Percentiles rank a stretch among this genome's conserved stretches.
These are phyloP conservation scores for Mythimna impura DNA, from an alignment of 2,888 invertebrate genomes.

Conservation along the genomic window DNA sequence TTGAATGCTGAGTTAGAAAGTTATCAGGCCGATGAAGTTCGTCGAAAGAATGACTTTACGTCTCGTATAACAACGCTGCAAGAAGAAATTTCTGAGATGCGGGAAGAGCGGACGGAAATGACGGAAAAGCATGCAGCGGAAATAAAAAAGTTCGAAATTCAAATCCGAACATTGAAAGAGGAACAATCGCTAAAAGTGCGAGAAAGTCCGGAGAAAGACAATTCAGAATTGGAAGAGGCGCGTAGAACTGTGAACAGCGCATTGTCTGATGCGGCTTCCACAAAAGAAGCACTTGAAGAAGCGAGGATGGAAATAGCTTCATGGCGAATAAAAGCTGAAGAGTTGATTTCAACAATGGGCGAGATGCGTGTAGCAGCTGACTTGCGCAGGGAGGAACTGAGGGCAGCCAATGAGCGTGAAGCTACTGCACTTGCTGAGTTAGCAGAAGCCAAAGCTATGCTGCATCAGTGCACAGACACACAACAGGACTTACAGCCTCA, in stretches of 20 bases:
- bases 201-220: constrained; percentile 80
- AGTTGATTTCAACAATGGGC: constrained; percentile 77
- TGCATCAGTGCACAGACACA: constrained; percentile 80
- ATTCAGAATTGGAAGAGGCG: constrained; percentile 81
- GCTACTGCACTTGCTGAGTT: constrained; percentile 81
- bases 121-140: constrained; percentile 78
- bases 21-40: constrained; percentile 81
- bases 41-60: constrained; percentile 75
- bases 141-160: constrained; percentile 77
- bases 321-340: constrained; percentile 82
- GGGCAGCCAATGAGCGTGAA: constrained; percentile 80
- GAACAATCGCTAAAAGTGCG: constrained; percentile 75
- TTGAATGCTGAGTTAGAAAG: constrained; percentile 84
- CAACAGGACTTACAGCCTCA: constrained; percentile 81
- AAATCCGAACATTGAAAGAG: constrained; percentile 81
- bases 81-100: constrained; percentile 82
- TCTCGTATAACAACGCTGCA: constrained; percentile 79
- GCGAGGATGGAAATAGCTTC: constrained; percentile 76
- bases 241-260: constrained; percentile 74
- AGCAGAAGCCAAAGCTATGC: constrained; percentile 81
- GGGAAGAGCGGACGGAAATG: constrained; percentile 78
- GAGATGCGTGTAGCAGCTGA: constrained; percentile 82
- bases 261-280: constrained; percentile 75
- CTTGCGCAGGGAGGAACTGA: constrained; percentile 80
- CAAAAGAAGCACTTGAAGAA: constrained; percentile 79